Evolutionary conservation across 2,113 vertebrate genomes (phyloP).

Genomic region (Symphodus melops): DNA sequence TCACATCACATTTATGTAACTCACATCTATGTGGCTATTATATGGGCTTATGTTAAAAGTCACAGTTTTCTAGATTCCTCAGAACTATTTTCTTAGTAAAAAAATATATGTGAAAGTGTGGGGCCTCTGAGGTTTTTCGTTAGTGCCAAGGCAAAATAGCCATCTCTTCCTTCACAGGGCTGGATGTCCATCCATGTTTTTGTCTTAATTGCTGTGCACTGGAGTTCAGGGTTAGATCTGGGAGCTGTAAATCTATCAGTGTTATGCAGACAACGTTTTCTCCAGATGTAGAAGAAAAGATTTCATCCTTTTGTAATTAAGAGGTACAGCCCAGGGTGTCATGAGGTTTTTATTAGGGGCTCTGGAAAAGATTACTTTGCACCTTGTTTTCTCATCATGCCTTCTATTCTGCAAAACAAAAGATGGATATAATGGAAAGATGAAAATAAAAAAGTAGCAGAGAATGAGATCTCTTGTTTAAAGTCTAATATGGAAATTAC

Average conservation of each 20-base stretch:
- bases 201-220: constrained; percentile 81
- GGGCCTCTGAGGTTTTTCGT: constrained; percentile 27
- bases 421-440: constrained; percentile 66
- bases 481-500: constrained; percentile 75
- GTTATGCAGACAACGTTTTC: constrained; percentile 84
- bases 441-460: constrained; percentile 54
- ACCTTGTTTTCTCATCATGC: constrained; percentile 89
- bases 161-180: constrained; percentile 63
- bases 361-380: constrained; percentile 85
- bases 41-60: constrained; percentile 21
- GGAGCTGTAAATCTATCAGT: constrained; percentile 85
- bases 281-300: constrained; percentile 87
- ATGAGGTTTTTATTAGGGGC: constrained; percentile 85
- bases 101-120: constrained; percentile 57
- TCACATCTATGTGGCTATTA: constrained; percentile 43
- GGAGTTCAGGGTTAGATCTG: constrained; percentile 76
- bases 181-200: constrained; percentile 76
- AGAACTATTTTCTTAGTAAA: constrained; percentile 17
- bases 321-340: constrained; percentile 84
- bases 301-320: constrained; percentile 90
- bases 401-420: constrained; percentile 75
- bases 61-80: constrained; percentile 31
- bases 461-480: constrained; percentile 65
- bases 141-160: constrained; percentile 54
- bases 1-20: no score